These are phyloP conservation scores for Porites lobata DNA, from an alignment of 92 coral and sea anemone genomes.

Conservation along the genomic window DNA sequence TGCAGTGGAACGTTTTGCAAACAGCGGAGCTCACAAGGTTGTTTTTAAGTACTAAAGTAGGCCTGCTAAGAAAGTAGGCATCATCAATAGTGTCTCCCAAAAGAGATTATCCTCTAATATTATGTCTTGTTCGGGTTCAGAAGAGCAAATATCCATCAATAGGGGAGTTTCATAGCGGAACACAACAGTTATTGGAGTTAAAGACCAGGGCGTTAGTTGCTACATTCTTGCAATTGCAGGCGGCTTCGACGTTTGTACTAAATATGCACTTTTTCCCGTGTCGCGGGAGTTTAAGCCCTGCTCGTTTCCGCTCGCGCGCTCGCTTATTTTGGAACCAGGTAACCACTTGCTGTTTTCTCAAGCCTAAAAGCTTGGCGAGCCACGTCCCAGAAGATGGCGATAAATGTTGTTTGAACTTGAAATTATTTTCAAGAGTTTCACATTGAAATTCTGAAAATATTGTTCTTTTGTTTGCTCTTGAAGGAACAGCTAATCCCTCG, in stretches of 20 bases:
- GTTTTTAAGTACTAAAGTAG: neutral
- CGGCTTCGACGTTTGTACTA: neutral
- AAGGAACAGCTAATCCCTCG: neutral
- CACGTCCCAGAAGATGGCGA: constrained; percentile 29
- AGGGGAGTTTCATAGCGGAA: neutral
- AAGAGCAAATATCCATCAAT: neutral
- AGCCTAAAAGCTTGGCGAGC: constrained; percentile 35
- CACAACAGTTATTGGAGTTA: neutral
- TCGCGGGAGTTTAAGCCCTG: constrained; percentile 5
- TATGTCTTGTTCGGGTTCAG: neutral
- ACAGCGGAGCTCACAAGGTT: neutral
- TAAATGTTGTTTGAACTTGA: constrained; percentile 22
- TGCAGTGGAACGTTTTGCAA: too few relatives aligned
- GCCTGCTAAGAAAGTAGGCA: neutral
- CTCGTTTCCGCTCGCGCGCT: constrained; percentile 31
- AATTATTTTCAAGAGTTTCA: constrained; percentile 29
- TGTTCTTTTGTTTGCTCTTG: neutral
- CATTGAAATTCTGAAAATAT: constrained; percentile 20
- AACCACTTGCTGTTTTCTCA: constrained; percentile 33
- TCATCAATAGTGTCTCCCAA: too few relatives aligned
- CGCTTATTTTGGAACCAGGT: constrained; percentile 53
- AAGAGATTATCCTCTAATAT: too few relatives aligned
- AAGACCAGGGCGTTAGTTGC: neutral
- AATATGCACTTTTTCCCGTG: constrained; percentile 35
- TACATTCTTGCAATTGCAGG: neutral